Evolutionary conservation across 2,888 invertebrate genomes (phyloP).

Genomic region (Magallana nippona): DNA sequence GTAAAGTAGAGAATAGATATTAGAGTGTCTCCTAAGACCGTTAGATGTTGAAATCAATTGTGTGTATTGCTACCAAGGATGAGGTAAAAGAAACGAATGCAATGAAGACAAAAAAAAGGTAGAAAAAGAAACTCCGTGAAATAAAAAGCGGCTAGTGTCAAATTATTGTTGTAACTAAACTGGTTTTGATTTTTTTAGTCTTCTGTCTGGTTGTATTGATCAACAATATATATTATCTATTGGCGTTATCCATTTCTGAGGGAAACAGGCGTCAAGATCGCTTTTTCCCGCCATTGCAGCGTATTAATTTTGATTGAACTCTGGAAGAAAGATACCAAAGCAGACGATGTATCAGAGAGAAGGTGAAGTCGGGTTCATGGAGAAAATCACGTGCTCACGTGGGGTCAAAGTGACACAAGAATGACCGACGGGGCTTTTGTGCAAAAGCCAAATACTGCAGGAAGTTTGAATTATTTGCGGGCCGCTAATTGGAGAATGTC

Average conservation of each 20-base stretch:
- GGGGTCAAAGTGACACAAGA: constrained; percentile 25
- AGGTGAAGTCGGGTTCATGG: constrained; percentile 30
- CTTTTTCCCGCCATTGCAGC: constrained; percentile 14
- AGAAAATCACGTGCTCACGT: constrained; percentile 25
- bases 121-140: too few species aligned
- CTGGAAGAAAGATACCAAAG: constrained; percentile 5
- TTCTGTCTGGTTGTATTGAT: too few species aligned
- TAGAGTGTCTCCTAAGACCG: not conserved
- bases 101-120: not conserved
- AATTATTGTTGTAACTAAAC: too few species aligned
- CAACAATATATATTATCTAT: too few species aligned
- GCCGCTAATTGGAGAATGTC: not conserved
- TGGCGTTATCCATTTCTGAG: too few species aligned
- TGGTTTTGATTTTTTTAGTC: too few species aligned
- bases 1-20: not conserved
- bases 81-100: not conserved
- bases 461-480: not conserved
- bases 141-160: too few species aligned
- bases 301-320: constrained; percentile 27
- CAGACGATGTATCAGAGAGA: constrained; percentile 11
- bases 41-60: not conserved
- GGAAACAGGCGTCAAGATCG: constrained; percentile 9
- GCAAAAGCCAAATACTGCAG: constrained; percentile 25
- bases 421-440: constrained; percentile 26
- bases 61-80: not conserved